Evolutionary conservation across 2,113 vertebrate genomes (phyloP).

Genomic region (Nothocercus nigrocapillus): DNA sequence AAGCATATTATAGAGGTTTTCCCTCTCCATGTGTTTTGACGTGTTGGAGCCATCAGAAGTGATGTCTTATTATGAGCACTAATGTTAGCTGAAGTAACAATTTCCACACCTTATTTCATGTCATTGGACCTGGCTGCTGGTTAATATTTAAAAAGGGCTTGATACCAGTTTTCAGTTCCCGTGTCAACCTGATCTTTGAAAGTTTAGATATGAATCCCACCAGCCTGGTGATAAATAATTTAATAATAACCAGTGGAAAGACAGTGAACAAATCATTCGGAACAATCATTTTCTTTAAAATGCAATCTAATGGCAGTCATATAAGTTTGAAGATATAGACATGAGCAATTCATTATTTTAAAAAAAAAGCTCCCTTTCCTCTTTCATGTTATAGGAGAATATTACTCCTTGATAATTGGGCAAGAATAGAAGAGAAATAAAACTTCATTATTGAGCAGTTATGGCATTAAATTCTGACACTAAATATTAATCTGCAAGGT

Average conservation of each 20-base stretch:
- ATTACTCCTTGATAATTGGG: slow-evolving; percentile 45
- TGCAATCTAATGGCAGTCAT: background rate
- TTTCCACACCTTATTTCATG: slow-evolving; percentile 55
- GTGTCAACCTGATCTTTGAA: slow-evolving; percentile 42
- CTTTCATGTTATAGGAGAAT: slow-evolving; percentile 52
- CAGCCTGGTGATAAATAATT: slow-evolving; percentile 56
- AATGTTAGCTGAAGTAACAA: slow-evolving; percentile 48
- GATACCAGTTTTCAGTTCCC: slow-evolving; percentile 44
- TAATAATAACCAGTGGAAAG: slow-evolving; percentile 42
- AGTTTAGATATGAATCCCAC: slow-evolving; percentile 49
- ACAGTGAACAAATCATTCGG: slow-evolving; percentile 38
- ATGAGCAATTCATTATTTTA: slow-evolving; percentile 13
- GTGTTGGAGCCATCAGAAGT: slow-evolving; percentile 8
- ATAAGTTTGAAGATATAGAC: slow-evolving; percentile 45
- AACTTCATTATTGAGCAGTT: slow-evolving; percentile 62
- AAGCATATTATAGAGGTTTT: slow-evolving; percentile 21
- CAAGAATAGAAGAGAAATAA: slow-evolving; percentile 65
- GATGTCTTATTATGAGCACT: slow-evolving; percentile 47
- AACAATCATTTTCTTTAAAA: slow-evolving; percentile 40
- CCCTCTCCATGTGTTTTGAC: slow-evolving; percentile 44
- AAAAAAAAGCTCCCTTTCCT: slow-evolving; percentile 19
- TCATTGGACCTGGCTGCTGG: slow-evolving; percentile 17
- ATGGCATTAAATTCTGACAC: slow-evolving; percentile 59
- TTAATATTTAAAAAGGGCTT: slow-evolving; percentile 53
- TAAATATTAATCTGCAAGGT: slow-evolving; percentile 67